These are phyloP conservation scores for Apus apus DNA, from an alignment of 2,113 vertebrate species.

Conservation along the genomic window DNA sequence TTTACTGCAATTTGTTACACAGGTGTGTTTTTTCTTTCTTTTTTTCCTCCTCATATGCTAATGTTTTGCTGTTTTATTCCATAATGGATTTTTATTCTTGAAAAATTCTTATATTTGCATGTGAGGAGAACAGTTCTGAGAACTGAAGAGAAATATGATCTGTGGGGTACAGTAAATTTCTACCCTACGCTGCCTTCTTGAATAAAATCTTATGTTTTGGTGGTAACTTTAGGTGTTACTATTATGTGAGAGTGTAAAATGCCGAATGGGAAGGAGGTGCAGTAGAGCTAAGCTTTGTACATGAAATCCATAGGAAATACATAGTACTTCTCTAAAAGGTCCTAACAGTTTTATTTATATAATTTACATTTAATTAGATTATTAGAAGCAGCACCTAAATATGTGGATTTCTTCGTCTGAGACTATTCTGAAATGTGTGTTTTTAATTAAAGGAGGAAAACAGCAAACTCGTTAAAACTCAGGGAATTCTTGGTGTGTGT, in stretches of 20 bases:
- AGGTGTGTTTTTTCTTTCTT: neutral
- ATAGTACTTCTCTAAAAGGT: neutral
- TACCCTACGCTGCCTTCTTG: neutral
- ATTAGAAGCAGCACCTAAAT: neutral
- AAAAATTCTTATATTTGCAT: neutral
- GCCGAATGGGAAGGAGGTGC: neutral
- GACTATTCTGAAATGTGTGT: slow-evolving; percentile 22
- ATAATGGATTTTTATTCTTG: neutral
- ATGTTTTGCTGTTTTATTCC: neutral
- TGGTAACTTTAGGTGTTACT: neutral
- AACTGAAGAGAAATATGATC: neutral
- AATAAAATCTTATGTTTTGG: neutral
- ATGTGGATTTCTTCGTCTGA: slow-evolving; percentile 3
- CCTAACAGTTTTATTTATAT: neutral
- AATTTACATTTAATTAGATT: neutral
- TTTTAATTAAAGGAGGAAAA: slow-evolving; percentile 87
- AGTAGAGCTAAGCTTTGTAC: neutral
- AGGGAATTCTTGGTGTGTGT: slow-evolving; percentile 86
- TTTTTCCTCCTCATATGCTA: neutral
- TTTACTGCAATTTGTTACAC: neutral
- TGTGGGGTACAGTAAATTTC: neutral
- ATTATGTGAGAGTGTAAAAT: neutral
- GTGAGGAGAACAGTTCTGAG: neutral
- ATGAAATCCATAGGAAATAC: neutral
- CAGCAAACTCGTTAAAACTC: slow-evolving; percentile 91